A percentile compares a stretch with the other conserved stretches of the same genome.
Evolutionary conservation across 2,113 vertebrate genomes (phyloP).

Genomic region (Aegithalos caudatus): DNA sequence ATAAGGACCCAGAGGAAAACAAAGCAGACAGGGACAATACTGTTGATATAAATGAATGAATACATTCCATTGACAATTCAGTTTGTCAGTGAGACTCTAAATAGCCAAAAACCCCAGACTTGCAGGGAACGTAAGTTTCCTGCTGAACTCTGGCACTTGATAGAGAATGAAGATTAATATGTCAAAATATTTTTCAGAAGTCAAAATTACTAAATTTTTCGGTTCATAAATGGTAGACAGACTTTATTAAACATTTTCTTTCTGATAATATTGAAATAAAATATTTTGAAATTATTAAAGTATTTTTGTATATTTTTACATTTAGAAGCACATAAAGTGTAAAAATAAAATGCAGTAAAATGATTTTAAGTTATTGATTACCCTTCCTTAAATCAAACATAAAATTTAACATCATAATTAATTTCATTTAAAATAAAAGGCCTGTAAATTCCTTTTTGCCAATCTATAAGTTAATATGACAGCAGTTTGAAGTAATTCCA

Average conservation of each 20-base stretch:
- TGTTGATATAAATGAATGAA: constrained; percentile 53
- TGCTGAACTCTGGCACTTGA: not conserved
- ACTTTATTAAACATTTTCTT: not conserved
- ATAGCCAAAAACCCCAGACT: not conserved
- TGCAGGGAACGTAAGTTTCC: not conserved
- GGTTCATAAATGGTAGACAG: not conserved
- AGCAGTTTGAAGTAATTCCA: not conserved
- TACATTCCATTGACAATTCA: constrained; percentile 48
- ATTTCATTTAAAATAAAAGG: not conserved
- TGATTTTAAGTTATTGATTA: not conserved
- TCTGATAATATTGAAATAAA: not conserved
- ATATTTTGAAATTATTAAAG: not conserved
- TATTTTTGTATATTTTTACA: not conserved
- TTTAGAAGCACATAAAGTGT: not conserved
- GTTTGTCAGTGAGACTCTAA: constrained; percentile 25
- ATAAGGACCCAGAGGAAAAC: constrained; percentile 42
- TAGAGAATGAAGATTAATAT: not conserved
- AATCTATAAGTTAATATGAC: not conserved
- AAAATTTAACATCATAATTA: not conserved
- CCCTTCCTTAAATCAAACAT: not conserved
- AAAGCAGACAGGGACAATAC: constrained; percentile 58
- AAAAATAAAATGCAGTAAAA: not conserved
- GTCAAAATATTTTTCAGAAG: not conserved
- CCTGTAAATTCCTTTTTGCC: not conserved
- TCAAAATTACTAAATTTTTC: not conserved